phyloP scores from a whole-genome alignment of 2,797 vertebrate genomes.

The Myotis myotis region DNA sequence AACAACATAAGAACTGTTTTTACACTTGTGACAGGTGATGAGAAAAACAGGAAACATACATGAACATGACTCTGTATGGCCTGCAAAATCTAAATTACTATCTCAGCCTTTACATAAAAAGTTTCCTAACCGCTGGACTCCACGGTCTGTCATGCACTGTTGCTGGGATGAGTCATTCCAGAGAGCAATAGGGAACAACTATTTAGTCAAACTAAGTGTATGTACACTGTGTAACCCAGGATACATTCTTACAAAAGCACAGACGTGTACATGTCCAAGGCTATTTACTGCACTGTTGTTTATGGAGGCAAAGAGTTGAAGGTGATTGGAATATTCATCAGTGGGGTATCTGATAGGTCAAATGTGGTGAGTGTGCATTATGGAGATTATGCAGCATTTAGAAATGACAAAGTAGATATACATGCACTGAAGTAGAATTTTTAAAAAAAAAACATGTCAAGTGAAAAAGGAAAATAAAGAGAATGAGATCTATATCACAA shows the following conservation, averaged over 20 bases:
- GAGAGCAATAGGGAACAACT: background rate
- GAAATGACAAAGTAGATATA: background rate
- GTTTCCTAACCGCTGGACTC: background rate
- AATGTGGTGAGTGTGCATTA: background rate
- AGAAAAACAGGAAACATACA: background rate
- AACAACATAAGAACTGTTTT: background rate
- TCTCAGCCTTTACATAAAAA: background rate
- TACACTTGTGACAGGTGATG: background rate
- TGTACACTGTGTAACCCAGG: background rate
- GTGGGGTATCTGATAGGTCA: background rate
- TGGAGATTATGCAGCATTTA: background rate
- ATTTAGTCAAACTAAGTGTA: background rate
- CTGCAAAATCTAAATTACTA: background rate
- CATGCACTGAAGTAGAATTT: background rate
- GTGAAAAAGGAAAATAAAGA: background rate
- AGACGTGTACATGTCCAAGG: background rate
- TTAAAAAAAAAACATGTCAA: background rate
- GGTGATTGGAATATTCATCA: background rate
- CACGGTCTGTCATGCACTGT: background rate
- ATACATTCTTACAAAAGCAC: background rate
- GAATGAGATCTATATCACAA: background rate
- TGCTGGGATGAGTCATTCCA: background rate
- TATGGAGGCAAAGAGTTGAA: background rate
- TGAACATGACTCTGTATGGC: background rate
- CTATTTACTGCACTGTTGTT: background rate